Evolutionary conservation across 53 echinoderm and acorn worm genomes (phyloP).

Genomic region (Luidia sarsii): DNA sequence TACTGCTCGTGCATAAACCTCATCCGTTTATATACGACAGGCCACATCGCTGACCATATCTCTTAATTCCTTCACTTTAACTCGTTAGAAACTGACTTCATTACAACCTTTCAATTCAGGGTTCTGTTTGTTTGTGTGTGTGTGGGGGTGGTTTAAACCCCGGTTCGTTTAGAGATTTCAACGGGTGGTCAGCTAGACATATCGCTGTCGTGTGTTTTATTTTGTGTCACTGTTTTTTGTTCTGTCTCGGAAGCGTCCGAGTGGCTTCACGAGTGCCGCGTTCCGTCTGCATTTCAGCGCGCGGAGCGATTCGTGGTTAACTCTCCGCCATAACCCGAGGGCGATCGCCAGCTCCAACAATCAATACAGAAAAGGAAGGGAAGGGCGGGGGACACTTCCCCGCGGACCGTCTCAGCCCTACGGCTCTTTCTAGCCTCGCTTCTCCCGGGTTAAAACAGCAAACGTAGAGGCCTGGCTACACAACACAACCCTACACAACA

Average conservation of each 20-base stretch:
- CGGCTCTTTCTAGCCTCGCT: slow-evolving; percentile 57
- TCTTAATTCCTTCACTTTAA: background rate
- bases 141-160: background rate
- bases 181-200: background rate
- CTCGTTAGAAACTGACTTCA: background rate
- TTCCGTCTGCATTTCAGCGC: slow-evolving; percentile 25
- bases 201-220: slow-evolving; percentile 30
- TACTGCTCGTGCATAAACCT: background rate
- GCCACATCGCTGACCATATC: background rate
- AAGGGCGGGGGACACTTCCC: too few relatives aligned
- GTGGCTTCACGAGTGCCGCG: slow-evolving; percentile 15
- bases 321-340: background rate
- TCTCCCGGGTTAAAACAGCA: too few relatives aligned
- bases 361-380: too few relatives aligned
- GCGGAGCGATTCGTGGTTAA: background rate
- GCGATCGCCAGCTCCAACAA: too few relatives aligned
- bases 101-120: background rate
- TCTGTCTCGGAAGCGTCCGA: slow-evolving; percentile 6
- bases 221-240: too few relatives aligned
- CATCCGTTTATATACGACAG: background rate
- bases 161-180: background rate
- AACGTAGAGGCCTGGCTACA: too few relatives aligned
- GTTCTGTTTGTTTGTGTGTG: too few relatives aligned
- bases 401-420: slow-evolving; percentile 4
- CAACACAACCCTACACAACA: too few relatives aligned